Conservation (phyloP, 2,888 invertebrate genomes). For the Adelognathus sp. region DNA sequence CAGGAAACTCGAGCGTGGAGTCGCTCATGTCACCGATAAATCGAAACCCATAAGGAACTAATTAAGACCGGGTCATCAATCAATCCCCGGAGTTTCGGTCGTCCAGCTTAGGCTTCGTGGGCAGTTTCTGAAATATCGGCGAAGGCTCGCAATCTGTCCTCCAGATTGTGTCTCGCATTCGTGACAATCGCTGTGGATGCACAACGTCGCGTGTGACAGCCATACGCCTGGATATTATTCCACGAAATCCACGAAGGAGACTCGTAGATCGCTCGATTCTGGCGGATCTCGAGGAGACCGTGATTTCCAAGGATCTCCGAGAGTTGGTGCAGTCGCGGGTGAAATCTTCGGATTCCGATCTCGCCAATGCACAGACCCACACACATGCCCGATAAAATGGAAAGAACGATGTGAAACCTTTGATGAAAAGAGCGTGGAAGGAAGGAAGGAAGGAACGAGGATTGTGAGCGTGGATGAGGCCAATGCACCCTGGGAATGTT, state of each 20-base stretch:
- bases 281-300: conserved; percentile 39
- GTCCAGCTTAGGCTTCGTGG: conserved; percentile 36
- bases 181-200: no score
- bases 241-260: conserved; percentile 46
- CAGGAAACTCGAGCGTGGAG: conserved; percentile 11
- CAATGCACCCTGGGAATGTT: conserved; percentile 30
- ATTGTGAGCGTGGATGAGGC: conserved; percentile 16
- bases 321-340: not conserved
- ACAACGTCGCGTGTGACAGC: no score
- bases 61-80: conserved; percentile 50
- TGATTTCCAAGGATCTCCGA: conserved; percentile 34
- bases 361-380: conserved; percentile 11
- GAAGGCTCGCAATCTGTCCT: conserved; percentile 27
- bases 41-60: conserved; percentile 45
- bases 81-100: conserved; percentile 34
- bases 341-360: conserved; percentile 21
- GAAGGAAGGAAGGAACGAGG: not conserved
- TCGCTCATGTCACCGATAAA: conserved; percentile 26
- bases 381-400: conserved; percentile 17
- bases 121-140: conserved; percentile 32
- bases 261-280: not conserved
- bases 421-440: not conserved
- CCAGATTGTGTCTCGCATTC: not conserved
- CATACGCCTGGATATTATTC: conserved; percentile 38
- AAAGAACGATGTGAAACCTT: no score